phyloP scores from a whole-genome alignment of 2,888 invertebrate genomes.

The Fragum sueziense region DNA sequence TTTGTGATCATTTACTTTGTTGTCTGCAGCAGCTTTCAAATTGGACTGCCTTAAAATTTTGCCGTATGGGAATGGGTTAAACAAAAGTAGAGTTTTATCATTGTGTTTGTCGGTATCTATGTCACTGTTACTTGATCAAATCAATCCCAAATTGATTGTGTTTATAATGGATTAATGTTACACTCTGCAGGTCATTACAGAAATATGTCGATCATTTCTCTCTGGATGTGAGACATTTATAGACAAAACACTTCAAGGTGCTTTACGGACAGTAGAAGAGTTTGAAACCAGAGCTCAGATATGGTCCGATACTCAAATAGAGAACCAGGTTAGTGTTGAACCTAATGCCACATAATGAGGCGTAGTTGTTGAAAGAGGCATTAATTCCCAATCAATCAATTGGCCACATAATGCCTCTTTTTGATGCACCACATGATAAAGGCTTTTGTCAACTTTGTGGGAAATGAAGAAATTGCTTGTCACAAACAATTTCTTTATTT shows the following conservation, averaged over 20 bases:
- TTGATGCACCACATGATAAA: not conserved
- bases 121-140: too few species aligned
- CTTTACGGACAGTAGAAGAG: conserved; percentile 72
- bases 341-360: too few species aligned
- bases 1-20: too few species aligned
- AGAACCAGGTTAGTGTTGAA: not conserved
- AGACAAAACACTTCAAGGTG: conserved; percentile 75
- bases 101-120: not conserved
- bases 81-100: not conserved
- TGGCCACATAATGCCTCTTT: not conserved
- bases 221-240: conserved; percentile 74
- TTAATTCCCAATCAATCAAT: too few species aligned
- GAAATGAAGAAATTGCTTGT: conserved; percentile 5
- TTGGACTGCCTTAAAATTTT: too few species aligned
- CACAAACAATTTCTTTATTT: not conserved
- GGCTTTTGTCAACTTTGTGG: not conserved
- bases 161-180: too few species aligned
- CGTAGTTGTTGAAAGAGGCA: too few species aligned
- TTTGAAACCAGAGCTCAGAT: conserved; percentile 66
- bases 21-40: too few species aligned
- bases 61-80: not conserved
- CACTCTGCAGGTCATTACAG: conserved; percentile 69
- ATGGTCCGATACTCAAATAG: not conserved
- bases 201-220: conserved; percentile 73
- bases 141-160: too few species aligned